Evolutionary conservation across 2,888 invertebrate genomes (phyloP).

Genomic region (Cataglyphis livida): DNA sequence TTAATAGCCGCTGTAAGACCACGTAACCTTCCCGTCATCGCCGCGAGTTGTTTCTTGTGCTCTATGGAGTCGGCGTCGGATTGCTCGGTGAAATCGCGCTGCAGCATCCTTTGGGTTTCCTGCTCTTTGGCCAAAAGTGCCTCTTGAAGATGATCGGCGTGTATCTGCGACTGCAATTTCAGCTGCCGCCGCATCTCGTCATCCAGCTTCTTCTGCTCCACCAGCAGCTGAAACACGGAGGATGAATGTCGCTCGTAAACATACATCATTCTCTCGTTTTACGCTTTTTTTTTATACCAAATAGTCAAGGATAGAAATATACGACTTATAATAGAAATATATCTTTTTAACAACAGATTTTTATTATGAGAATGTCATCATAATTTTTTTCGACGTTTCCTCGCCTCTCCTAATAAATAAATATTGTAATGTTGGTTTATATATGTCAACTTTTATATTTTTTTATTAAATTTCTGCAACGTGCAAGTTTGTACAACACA

Average conservation of each 20-base stretch:
- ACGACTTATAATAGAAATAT: not conserved
- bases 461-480: not conserved
- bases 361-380: not conserved
- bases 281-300: not conserved
- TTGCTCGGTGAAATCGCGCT: slow-evolving; percentile 89
- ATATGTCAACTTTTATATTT: not conserved
- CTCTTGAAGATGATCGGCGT: slow-evolving; percentile 92
- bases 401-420: not conserved
- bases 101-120: slow-evolving; percentile 86
- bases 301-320: not conserved
- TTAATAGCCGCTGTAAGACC: slow-evolving; percentile 92
- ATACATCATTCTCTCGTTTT: not conserved
- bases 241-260: slow-evolving; percentile 15
- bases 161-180: slow-evolving; percentile 94
- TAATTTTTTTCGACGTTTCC: not conserved
- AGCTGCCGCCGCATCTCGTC: slow-evolving; percentile 92
- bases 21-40: slow-evolving; percentile 90
- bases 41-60: slow-evolving; percentile 91
- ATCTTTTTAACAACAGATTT: not conserved
- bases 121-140: slow-evolving; percentile 88
- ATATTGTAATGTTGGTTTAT: not conserved
- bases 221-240: slow-evolving; percentile 87
- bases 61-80: slow-evolving; percentile 89
- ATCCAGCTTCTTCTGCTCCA: slow-evolving; percentile 88
- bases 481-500: not conserved